Evolutionary conservation across 2,113 vertebrate genomes (phyloP).

Genomic region (Eonycteris spelaea): DNA sequence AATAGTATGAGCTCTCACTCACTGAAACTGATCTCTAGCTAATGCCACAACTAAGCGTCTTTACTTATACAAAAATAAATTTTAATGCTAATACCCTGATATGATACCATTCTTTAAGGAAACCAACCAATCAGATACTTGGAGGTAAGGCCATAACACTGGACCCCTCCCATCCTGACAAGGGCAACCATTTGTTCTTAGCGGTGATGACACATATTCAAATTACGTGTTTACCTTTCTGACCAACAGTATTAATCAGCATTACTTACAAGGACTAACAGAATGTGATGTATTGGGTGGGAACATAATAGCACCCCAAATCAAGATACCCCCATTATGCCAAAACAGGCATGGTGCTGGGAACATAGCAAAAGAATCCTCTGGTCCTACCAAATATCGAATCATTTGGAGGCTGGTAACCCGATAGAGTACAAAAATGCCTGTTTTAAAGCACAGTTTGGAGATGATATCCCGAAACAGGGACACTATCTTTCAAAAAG

Average conservation of each 20-base stretch:
- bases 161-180: background rate
- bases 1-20: background rate
- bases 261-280: background rate
- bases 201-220: background rate
- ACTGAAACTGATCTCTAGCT: background rate
- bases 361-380: background rate
- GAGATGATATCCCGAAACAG: background rate
- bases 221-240: background rate
- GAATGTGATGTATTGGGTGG: background rate
- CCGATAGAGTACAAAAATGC: background rate
- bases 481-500: background rate
- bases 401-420: background rate
- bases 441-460: background rate
- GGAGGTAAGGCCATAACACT: background rate
- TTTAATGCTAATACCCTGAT: background rate
- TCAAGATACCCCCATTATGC: background rate
- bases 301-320: background rate
- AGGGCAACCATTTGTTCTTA: background rate
- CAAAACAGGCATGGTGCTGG: background rate
- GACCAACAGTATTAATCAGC: background rate
- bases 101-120: background rate
- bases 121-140: background rate
- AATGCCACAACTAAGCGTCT: background rate
- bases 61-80: background rate
- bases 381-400: background rate